Evolutionary conservation across 2,888 invertebrate genomes (phyloP), one percentile per base, ranked within the genome.

Genomic region (Nebria brevicollis): DNA sequence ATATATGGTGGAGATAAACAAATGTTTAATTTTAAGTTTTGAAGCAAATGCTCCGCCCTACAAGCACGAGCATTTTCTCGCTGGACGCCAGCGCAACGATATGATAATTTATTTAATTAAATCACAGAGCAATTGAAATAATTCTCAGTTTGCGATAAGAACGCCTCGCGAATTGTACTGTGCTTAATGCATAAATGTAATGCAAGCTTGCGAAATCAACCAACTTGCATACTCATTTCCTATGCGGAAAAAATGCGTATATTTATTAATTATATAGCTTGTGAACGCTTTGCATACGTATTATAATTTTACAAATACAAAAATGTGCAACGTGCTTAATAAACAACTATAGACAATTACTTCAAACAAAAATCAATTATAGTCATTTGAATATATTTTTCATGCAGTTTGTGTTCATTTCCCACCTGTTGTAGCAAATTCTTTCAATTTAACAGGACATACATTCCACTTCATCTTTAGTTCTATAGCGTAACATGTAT

Each of bases 191-290:
- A 68, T 68, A 68, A 25, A 68, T 68, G 68, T 68, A 68, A 26
- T 68, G 68, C 26, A 68, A 68, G 68, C 26, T 20, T 41, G 64
- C 54, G 54, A 54, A 54, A 54, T 54, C 54, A 11, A 54, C n/a
- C 54, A 20, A 75, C 68, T 68, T 13, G 13, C 54, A 20, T 54
- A 75, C 68, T 68, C 68, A 68, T 25, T 68, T 25, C 13, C 20
- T 68, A 68, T 68, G 26, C 41, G 70, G 13, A 54, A 54, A 54
- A 54, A 54, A 54, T 13, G 8, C 54, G 13, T 54, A 54, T 77
- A 77, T 77, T 77, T 77, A 77, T 77, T 77, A 70, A 77, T 77
- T 77, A 77, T 54, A 54, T 54, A 54, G 6, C 54, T 54, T 54
- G 8, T 54, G 54, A 54, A 7, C 54, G 54, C 7, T 54, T 54